These are phyloP conservation scores for Pseudorasbora parva DNA, from an alignment of 2,113 vertebrate genomes.

Conservation along the genomic window DNA sequence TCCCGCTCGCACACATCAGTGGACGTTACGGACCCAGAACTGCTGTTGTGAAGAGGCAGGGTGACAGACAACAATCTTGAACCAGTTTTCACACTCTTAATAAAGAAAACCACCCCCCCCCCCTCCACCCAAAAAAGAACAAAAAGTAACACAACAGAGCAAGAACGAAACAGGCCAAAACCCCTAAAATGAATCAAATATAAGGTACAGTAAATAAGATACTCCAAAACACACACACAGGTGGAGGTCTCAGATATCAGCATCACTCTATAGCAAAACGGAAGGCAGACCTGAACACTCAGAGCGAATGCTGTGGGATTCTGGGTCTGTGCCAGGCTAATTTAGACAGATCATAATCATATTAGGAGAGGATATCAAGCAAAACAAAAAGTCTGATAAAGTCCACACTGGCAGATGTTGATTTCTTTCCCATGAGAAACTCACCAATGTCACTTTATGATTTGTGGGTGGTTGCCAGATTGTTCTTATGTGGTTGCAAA, in stretches of 20 bases:
- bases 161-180: constrained; percentile 63
- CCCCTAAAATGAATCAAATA: constrained; percentile 54
- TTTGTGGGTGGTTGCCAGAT: neutral
- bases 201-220: constrained; percentile 62
- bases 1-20: neutral
- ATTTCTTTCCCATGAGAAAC: neutral
- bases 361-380: constrained; percentile 1
- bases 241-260: constrained; percentile 54
- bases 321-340: neutral
- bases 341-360: neutral
- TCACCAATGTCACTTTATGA: neutral
- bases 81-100: constrained; percentile 65
- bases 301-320: constrained; percentile 41
- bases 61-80: constrained; percentile 53
- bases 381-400: neutral
- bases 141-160: constrained; percentile 60
- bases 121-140: constrained; percentile 47
- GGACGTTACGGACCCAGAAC: constrained; percentile 41
- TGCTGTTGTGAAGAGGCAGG: constrained; percentile 46
- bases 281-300: constrained; percentile 42
- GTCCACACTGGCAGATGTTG: neutral
- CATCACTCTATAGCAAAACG: constrained; percentile 13
- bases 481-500: neutral
- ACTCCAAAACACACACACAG: constrained; percentile 58
- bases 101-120: constrained; percentile 47